A percentile compares a stretch with the other conserved stretches of the same genome.
phyloP scores from a whole-genome alignment of 2,113 vertebrate species.

The Tragelaphus scriptus region DNA sequence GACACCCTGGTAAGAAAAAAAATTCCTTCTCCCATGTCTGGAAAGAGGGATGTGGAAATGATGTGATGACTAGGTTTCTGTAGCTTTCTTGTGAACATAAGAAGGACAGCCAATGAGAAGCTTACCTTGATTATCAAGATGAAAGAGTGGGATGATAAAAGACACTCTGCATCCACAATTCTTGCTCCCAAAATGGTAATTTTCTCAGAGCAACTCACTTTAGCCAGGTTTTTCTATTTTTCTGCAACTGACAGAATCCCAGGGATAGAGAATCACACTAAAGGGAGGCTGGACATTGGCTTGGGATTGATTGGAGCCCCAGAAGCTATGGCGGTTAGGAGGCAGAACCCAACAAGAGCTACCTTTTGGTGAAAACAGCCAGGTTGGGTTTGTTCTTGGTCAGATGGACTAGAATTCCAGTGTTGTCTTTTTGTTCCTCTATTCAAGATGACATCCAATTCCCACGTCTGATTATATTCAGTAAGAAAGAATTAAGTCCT shows the following conservation, averaged over 20 bases:
- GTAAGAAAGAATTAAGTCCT: slow-evolving; percentile 3
- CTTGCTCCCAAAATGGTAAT: not conserved
- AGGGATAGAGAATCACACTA: not conserved
- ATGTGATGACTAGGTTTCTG: not conserved
- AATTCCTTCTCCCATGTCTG: not conserved
- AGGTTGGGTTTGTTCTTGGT: not conserved
- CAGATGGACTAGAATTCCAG: not conserved
- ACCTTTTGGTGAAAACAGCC: not conserved
- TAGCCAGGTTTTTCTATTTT: not conserved
- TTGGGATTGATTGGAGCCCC: not conserved
- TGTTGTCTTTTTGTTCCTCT: not conserved
- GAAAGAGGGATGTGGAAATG: not conserved
- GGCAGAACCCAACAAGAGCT: not conserved
- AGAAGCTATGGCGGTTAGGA: not conserved
- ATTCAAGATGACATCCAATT: not conserved
- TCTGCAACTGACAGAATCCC: not conserved
- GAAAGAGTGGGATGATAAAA: not conserved
- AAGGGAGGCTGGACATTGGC: not conserved
- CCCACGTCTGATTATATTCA: not conserved
- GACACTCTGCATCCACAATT: not conserved
- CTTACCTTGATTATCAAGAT: not conserved
- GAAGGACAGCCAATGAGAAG: not conserved
- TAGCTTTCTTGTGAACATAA: not conserved
- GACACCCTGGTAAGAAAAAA: not conserved
- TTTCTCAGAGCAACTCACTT: not conserved